Evolutionary conservation across 2,113 vertebrate genomes (phyloP).

Genomic region (Nothocercus nigrocapillus): DNA sequence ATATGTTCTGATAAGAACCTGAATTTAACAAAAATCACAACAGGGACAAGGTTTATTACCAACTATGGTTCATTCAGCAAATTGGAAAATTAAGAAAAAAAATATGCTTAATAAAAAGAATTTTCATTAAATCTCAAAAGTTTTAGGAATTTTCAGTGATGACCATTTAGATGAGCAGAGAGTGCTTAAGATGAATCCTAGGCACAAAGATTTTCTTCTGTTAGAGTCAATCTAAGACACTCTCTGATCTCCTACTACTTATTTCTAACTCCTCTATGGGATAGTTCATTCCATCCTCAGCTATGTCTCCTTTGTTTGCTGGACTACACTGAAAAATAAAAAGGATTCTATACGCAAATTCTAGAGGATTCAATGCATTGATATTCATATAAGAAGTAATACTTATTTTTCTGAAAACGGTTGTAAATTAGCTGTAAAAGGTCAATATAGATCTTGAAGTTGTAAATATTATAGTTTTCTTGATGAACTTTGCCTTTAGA

Average conservation of each 20-base stretch:
- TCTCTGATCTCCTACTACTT: no score
- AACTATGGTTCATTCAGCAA: not conserved
- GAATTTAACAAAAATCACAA: not conserved
- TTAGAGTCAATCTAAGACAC: no score
- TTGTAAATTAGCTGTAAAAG: not conserved
- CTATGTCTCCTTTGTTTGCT: not conserved
- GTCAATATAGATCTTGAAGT: not conserved
- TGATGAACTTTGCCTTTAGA: not conserved
- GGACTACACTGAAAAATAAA: not conserved
- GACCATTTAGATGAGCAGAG: not conserved
- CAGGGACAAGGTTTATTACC: not conserved
- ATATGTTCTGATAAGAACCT: not conserved
- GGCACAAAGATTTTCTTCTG: no score
- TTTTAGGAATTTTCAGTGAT: not conserved
- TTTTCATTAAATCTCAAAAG: not conserved
- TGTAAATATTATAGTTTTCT: not conserved
- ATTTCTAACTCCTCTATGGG: no score
- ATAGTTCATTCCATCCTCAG: no score
- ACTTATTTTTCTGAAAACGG: not conserved
- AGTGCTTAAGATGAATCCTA: not conserved
- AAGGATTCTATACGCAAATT: not conserved
- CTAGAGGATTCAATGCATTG: not conserved
- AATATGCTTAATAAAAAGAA: not conserved
- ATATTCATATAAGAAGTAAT: not conserved
- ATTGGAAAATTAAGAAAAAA: not conserved